phyloP scores from a whole-genome alignment of 2,113 vertebrate genomes.

The Strix uralensis region DNA sequence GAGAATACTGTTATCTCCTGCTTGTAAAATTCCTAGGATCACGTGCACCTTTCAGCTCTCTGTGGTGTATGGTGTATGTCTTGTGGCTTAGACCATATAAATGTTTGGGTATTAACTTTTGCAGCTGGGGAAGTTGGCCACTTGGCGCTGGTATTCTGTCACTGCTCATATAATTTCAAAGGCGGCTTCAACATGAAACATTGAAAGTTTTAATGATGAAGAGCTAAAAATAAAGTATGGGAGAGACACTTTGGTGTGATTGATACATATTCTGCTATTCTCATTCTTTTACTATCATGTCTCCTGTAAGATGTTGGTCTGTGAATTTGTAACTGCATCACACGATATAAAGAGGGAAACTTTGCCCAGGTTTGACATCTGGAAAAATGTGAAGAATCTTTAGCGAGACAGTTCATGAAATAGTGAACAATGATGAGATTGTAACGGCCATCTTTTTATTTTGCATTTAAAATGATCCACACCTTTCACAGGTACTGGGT shows the following conservation, averaged over 20 bases:
- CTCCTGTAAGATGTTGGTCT: background rate
- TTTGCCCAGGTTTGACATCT: background rate
- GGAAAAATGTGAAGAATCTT: background rate
- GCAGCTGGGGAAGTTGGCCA: background rate
- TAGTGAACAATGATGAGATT: background rate
- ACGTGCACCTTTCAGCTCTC: background rate
- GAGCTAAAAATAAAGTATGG: background rate
- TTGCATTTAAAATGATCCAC: constrained; percentile 34
- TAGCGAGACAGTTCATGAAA: background rate
- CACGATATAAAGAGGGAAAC: background rate
- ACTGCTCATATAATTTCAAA: background rate
- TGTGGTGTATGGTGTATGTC: background rate
- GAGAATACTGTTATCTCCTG: background rate
- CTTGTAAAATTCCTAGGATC: background rate
- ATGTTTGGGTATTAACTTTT: background rate
- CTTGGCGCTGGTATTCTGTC: background rate
- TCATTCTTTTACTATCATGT: background rate
- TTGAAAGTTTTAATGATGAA: background rate
- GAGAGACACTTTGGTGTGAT: background rate
- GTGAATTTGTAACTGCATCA: background rate
- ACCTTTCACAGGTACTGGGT: background rate
- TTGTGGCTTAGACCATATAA: background rate
- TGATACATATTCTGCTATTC: background rate
- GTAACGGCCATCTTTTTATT: background rate
- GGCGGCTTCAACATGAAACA: background rate